A percentile compares a stretch with the other conserved stretches of the same genome.
Evolutionary conservation across 1,140 invertebrate genomes (phyloP).

Genomic region (Rhagoletis pomonella): DNA sequence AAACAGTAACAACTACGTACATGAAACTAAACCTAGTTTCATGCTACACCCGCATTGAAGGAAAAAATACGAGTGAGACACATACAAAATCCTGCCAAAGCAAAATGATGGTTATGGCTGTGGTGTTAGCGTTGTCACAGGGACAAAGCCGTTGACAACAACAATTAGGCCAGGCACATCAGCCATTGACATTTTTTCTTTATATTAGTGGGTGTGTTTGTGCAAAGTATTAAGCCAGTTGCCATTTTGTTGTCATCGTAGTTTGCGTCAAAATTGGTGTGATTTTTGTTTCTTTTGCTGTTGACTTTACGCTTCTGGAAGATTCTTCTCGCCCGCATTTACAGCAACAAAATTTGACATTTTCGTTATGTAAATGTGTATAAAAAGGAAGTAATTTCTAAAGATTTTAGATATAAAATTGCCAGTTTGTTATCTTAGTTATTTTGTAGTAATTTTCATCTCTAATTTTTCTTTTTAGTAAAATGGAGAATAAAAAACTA

Average conservation of each 20-base stretch:
- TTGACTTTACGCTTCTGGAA: background rate
- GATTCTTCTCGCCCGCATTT: background rate
- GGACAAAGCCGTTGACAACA: background rate
- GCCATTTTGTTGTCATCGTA: constrained; percentile 19
- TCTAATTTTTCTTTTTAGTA: too few relatives aligned
- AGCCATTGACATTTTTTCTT: background rate
- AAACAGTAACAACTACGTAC: background rate
- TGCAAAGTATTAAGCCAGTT: constrained; percentile 4
- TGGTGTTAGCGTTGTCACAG: constrained; percentile 6
- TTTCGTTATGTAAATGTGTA: constrained; percentile 3
- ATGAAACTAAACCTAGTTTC: background rate
- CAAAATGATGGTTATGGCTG: background rate
- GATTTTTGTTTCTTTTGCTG: background rate
- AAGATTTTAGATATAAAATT: background rate
- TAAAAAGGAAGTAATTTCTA: background rate
- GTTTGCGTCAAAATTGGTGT: background rate
- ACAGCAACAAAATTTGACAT: constrained; percentile 9
- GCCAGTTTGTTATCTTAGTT: background rate
- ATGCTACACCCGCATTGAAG: constrained; percentile 26
- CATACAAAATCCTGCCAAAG: constrained; percentile 22
- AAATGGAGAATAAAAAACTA: too few relatives aligned
- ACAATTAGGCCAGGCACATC: constrained; percentile 7
- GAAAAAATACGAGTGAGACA: background rate
- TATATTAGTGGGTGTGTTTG: background rate
- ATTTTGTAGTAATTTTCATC: too few relatives aligned